phyloP scores from a whole-genome alignment of 2,797 vertebrate species.

The Sebastes oblongus region DNA sequence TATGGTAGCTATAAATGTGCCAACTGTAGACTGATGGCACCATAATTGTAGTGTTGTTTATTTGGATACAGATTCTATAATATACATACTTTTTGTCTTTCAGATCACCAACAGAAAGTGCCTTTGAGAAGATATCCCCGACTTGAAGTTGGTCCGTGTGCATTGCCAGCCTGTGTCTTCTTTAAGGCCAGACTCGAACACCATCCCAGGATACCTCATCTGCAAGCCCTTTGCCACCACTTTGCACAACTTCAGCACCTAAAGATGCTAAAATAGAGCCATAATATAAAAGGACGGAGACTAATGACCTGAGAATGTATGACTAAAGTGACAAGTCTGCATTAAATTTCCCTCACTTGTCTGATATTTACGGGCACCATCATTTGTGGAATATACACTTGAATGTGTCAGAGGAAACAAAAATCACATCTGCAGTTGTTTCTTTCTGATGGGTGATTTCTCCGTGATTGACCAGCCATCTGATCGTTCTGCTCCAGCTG shows the following conservation, averaged over 20 bases:
- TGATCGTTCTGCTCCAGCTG: constrained; percentile 42
- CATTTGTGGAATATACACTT: constrained; percentile 72
- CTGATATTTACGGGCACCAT: constrained; percentile 65
- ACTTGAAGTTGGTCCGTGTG: constrained; percentile 69
- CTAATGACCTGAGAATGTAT: constrained; percentile 72
- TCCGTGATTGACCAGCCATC: constrained; percentile 50
- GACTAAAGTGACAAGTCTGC: constrained; percentile 49
- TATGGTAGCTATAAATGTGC: not conserved
- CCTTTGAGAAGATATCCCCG: constrained; percentile 74
- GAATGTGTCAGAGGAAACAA: constrained; percentile 71
- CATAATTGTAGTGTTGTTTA: not conserved
- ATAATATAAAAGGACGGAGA: constrained; percentile 37
- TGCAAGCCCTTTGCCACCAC: constrained; percentile 74
- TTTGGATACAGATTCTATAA: not conserved
- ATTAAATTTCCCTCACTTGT: constrained; percentile 69
- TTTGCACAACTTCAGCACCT: constrained; percentile 71
- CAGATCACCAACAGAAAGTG: constrained; percentile 79
- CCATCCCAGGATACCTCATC: constrained; percentile 78
- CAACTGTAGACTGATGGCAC: not conserved
- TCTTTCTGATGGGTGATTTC: constrained; percentile 48
- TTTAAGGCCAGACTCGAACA: constrained; percentile 65
- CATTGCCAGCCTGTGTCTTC: constrained; percentile 58
- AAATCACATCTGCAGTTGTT: constrained; percentile 66
- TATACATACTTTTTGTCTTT: constrained; percentile 51
- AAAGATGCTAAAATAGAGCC: constrained; percentile 52